phyloP scores from a whole-genome alignment of 2,797 vertebrate species.

The Enteromius afrohamiltoni region DNA sequence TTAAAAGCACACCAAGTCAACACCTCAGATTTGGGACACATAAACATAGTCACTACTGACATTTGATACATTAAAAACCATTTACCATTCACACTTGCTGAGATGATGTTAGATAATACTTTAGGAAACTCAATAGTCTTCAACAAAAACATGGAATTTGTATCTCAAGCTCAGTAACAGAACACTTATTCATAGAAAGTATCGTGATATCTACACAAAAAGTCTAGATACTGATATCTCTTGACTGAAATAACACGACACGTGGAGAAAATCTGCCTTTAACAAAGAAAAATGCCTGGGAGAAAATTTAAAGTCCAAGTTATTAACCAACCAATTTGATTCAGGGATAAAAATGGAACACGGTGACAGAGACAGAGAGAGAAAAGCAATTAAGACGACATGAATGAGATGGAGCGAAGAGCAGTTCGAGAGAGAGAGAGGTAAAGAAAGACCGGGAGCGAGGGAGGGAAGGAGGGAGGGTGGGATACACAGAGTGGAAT shows the following conservation, averaged over 20 bases:
- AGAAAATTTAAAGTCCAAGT: constrained; percentile 10
- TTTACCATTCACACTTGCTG: constrained; percentile 3
- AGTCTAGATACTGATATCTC: constrained; percentile 12
- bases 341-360: constrained; percentile 40
- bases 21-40: background rate
- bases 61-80: background rate
- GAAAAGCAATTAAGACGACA: constrained; percentile 46
- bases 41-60: background rate
- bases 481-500: constrained; percentile 44
- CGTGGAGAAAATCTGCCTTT: constrained; percentile 1
- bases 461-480: background rate
- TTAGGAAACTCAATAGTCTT: background rate
- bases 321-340: constrained; percentile 41
- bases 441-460: constrained; percentile 13
- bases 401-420: constrained; percentile 40
- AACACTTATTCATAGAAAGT: background rate
- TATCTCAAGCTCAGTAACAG: background rate
- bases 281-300: constrained; percentile 42
- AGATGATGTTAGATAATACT: background rate
- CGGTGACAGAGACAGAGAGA: constrained; percentile 37
- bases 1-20: background rate
- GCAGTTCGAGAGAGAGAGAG: constrained; percentile 8
- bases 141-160: background rate
- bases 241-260: constrained; percentile 1
- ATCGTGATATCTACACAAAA: background rate